phyloP scores from a whole-genome alignment of 1,140 invertebrate species.

The Lepidurus arcticus region DNA sequence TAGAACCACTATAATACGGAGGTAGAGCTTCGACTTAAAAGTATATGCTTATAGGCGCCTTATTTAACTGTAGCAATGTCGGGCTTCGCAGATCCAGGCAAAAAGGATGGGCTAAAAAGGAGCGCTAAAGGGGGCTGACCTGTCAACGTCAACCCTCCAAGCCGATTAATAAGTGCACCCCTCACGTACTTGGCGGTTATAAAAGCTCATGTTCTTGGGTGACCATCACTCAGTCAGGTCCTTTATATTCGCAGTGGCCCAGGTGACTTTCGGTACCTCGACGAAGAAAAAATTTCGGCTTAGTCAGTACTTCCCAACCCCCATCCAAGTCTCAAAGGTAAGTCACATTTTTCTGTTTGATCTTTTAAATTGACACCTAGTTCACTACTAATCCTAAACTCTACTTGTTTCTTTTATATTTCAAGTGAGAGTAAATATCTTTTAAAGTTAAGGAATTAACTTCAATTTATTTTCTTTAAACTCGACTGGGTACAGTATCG shows the following conservation, averaged over 20 bases:
- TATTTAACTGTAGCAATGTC: background rate
- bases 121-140: background rate
- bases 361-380: too few species aligned
- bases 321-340: too few species aligned
- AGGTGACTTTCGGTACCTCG: background rate
- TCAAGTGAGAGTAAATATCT: too few species aligned
- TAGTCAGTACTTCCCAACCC: background rate
- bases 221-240: conserved; percentile 8
- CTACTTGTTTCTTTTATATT: too few species aligned
- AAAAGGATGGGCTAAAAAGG: background rate
- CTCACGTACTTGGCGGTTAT: conserved; percentile 18
- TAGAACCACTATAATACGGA: too few species aligned
- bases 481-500: too few species aligned
- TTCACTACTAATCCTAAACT: too few species aligned
- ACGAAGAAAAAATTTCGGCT: background rate
- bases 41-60: background rate
- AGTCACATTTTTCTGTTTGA: too few species aligned
- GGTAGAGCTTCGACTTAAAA: too few species aligned
- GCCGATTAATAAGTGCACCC: conserved; percentile 18
- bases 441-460: too few species aligned
- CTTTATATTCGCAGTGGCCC: background rate
- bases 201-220: conserved; percentile 12
- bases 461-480: too few species aligned
- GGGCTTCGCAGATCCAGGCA: background rate
- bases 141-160: conserved; percentile 17